These are phyloP conservation scores for Poecilia velifera DNA, from an alignment of 2,797 vertebrate genomes.

Conservation along the genomic window DNA sequence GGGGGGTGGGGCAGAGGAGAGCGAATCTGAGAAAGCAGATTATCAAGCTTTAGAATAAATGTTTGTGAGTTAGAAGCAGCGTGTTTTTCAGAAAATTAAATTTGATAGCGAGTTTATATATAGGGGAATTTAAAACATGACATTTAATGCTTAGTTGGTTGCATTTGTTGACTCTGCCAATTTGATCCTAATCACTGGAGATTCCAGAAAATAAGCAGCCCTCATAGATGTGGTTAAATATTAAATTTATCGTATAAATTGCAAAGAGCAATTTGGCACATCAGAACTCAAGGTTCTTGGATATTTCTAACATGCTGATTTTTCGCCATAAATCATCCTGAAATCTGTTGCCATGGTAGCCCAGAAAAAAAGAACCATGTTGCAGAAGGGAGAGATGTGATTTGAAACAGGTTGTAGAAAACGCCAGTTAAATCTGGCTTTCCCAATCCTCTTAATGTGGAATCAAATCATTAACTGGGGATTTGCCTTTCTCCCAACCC, in stretches of 20 bases:
- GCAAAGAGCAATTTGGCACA: background rate
- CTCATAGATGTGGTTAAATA: background rate
- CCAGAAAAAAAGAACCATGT: background rate
- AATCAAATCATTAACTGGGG: background rate
- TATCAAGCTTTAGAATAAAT: background rate
- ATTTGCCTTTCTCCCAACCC: background rate
- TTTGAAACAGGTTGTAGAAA: background rate
- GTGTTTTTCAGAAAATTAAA: background rate
- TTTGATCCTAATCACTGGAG: background rate
- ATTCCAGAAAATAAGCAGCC: background rate
- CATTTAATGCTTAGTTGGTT: background rate
- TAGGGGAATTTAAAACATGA: background rate
- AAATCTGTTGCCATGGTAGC: background rate
- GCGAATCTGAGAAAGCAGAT: constrained; percentile 10
- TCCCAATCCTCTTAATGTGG: background rate
- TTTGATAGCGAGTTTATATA: background rate
- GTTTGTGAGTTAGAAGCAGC: background rate
- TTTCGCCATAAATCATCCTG: background rate
- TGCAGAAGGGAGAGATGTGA: background rate
- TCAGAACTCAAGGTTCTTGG: background rate
- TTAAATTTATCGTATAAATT: background rate
- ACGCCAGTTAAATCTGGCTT: background rate
- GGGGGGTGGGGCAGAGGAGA: background rate
- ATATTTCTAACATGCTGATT: background rate
- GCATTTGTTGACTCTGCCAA: background rate